Conservation (phyloP, 2,113 vertebrate genomes). For the Toxostoma redivivum region DNA sequence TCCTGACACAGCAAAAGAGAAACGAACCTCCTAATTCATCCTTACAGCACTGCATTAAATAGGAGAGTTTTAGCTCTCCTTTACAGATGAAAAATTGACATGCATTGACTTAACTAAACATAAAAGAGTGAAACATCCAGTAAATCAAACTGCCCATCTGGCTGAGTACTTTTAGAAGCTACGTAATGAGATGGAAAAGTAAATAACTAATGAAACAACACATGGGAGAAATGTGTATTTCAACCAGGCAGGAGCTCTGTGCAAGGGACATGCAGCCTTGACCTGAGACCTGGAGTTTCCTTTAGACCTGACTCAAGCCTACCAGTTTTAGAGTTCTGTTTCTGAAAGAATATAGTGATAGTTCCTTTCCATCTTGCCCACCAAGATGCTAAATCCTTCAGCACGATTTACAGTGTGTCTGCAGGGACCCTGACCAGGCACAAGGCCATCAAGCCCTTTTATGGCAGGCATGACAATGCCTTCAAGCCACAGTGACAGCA, state of each 20-base stretch:
- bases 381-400: background rate
- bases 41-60: background rate
- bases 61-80: background rate
- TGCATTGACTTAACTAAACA: conserved; percentile 26
- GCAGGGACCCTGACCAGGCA: background rate
- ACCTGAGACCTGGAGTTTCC: background rate
- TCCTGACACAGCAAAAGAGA: conserved; percentile 11
- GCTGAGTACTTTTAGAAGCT: background rate
- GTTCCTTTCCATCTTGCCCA: background rate
- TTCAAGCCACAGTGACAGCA: background rate
- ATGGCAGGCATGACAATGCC: background rate
- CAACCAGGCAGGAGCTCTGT: background rate
- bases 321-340: background rate
- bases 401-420: background rate
- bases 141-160: conserved; percentile 9
- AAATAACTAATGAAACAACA: background rate
- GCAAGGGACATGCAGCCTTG: background rate
- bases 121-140: background rate
- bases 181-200: background rate
- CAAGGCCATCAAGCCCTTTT: fast-evolving
- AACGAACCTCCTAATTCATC: background rate
- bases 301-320: fast-evolving
- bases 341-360: background rate
- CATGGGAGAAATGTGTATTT: background rate
- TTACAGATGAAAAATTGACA: conserved; percentile 37